Evolutionary conservation across 1,140 invertebrate species (phyloP).

Genomic region (Philaenus spumarius): DNA sequence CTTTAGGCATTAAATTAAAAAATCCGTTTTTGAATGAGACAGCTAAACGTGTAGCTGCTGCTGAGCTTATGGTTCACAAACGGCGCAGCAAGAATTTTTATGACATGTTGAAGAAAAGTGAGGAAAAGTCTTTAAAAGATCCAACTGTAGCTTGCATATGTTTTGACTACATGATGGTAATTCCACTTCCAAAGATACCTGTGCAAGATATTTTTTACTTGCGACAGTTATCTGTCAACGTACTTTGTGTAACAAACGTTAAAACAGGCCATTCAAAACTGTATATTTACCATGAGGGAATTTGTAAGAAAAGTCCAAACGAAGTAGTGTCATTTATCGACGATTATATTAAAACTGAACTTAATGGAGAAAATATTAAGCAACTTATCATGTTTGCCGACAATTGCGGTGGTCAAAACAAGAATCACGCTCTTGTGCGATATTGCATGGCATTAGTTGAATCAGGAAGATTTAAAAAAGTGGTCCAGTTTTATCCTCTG

Average conservation of each 20-base stretch:
- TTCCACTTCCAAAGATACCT: constrained; percentile 26
- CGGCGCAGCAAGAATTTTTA: constrained; percentile 29
- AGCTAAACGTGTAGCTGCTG: constrained; percentile 30
- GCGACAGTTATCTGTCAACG: too few species aligned
- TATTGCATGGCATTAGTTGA: constrained; percentile 17
- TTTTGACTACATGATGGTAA: constrained; percentile 30
- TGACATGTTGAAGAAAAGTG: constrained; percentile 27
- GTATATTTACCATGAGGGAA: constrained; percentile 29
- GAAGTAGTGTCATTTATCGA: constrained; percentile 25
- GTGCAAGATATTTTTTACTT: too few species aligned
- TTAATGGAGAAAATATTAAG: constrained; percentile 22
- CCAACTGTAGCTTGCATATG: constrained; percentile 13
- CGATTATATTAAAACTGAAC: constrained; percentile 23
- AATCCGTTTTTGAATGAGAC: constrained; percentile 24
- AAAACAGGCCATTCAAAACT: constrained; percentile 24
- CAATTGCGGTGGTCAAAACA: constrained; percentile 22
- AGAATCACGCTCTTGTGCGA: constrained; percentile 17
- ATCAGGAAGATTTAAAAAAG: constrained; percentile 13
- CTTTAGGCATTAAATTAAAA: constrained; percentile 21
- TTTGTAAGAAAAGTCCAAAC: constrained; percentile 27
- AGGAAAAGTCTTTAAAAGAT: constrained; percentile 23
- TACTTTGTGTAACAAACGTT: constrained; percentile 27
- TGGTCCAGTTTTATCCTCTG: constrained; percentile 14
- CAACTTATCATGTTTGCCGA: constrained; percentile 32
- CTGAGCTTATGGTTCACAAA: constrained; percentile 32